These are phyloP conservation scores for Bombus sibiricus DNA, from an alignment of 1,140 invertebrate genomes.

Conservation along the genomic window DNA sequence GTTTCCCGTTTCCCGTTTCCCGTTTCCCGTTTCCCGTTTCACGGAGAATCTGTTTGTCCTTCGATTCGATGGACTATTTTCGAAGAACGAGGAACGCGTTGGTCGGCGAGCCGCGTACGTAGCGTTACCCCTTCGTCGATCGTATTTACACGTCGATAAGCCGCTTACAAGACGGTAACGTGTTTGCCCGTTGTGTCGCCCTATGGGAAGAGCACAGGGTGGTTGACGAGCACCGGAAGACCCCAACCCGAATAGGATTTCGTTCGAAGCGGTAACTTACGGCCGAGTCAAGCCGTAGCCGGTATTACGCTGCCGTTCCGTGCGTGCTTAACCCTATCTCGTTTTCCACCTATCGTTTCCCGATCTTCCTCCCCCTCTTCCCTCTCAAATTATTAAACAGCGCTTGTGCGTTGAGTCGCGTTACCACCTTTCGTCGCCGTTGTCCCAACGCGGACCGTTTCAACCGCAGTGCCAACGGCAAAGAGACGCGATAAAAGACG, in stretches of 20 bases:
- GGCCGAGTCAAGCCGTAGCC: slow-evolving; percentile 20
- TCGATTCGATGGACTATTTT: not conserved
- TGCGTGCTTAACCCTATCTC: not conserved
- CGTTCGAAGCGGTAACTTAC: slow-evolving; percentile 48
- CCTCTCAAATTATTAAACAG: slow-evolving; percentile 13
- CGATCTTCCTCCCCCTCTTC: no score
- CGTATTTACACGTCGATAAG: slow-evolving; percentile 44
- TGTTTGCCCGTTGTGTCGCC: slow-evolving; percentile 23
- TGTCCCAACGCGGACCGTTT: not conserved
- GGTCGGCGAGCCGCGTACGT: no score
- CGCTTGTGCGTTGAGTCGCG: not conserved
- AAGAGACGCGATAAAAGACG: not conserved
- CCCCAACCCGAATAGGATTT: slow-evolving; percentile 28
- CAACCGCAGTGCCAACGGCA: not conserved
- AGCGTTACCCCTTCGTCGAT: slow-evolving; percentile 4
- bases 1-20: no score
- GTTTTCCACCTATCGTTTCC: no score
- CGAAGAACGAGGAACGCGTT: no score
- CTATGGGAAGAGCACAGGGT: slow-evolving; percentile 17
- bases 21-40: no score
- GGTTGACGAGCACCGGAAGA: not conserved
- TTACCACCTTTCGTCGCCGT: slow-evolving; percentile 18
- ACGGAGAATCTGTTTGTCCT: no score
- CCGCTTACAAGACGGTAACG: slow-evolving; percentile 8
- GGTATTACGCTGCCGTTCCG: slow-evolving; percentile 35